Conservation (phyloP, 2,888 invertebrate genomes). For the Sphinx pinastri region DNA sequence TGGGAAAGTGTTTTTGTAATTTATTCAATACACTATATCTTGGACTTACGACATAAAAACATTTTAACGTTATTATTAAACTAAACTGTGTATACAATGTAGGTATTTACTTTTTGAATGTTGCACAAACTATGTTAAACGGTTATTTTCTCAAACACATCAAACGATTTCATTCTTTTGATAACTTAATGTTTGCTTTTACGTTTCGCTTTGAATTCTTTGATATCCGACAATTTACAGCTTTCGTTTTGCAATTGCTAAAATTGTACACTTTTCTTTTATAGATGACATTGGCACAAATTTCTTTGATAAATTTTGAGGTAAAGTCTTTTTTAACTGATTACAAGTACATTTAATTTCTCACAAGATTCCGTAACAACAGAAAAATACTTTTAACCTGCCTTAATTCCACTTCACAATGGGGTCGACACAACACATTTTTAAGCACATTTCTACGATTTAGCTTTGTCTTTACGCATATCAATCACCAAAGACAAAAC, state of each 20-base stretch:
- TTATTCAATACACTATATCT: too few relatives aligned
- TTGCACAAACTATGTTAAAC: not conserved
- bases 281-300: not conserved
- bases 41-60: too few relatives aligned
- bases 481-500: not conserved
- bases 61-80: too few relatives aligned
- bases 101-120: not conserved
- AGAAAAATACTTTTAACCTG: too few relatives aligned
- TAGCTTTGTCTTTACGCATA: not conserved
- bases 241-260: not conserved
- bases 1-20: too few relatives aligned
- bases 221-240: not conserved
- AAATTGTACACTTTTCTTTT: not conserved
- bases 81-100: too few relatives aligned
- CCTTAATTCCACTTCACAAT: too few relatives aligned
- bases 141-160: not conserved
- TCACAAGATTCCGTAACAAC: too few relatives aligned
- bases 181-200: slow-evolving; percentile 11
- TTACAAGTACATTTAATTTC: too few relatives aligned
- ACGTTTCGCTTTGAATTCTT: not conserved
- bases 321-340: too few relatives aligned
- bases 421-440: too few relatives aligned
- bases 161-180: slow-evolving; percentile 1
- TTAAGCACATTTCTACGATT: not conserved
- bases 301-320: too few relatives aligned